Evolutionary conservation across 2,113 vertebrate genomes (phyloP), one percentile per base, ranked within the genome.

Genomic region (Phalacrocorax carbo): DNA sequence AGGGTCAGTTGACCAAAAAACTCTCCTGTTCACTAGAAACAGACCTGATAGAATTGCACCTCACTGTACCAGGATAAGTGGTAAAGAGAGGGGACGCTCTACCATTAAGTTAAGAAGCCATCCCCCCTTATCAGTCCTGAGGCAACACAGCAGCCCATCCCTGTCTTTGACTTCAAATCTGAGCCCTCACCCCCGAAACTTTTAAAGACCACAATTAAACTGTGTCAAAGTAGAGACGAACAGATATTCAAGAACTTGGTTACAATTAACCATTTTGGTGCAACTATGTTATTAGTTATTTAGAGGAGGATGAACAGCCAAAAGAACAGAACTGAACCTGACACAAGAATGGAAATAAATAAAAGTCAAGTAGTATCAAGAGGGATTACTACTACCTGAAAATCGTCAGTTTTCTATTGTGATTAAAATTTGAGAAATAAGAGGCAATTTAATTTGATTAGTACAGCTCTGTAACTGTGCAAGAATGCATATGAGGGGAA

Each of bases 381-480:
- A 93, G 46, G 6, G 7, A 22, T 90, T 92, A 92, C 82, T 51
- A 55, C 16, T 73, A 60, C 65, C 58, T 87, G 15, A 92, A 94
- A 92, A 82, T 60, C 10, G 15, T 80, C 46, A 27, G 25, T 82
- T 90, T 94, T 94, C 42, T 86, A 51, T 44, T 84, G 26, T 34
- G 84, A 89, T 89, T 94, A 93, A 86, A 84, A 93, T 88, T 36
- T 72, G n/a, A 81, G 32, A 90, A 96, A 66, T 48, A 90, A 68
- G 42, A 66, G 22, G 71, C 19, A 95, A 91, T 68, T 88, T 38
- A 54, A 58, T 60, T 83, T 55, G 8, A 93, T 42, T 36, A 58
- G 19, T 22, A 81, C 38, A 73, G 11, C 32, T 81, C 18, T 72
- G 1, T 32, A 86, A 38, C 46, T 29, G 65, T 2, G 5, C 12